Conservation (phyloP, 2,797 vertebrate species). For the Discoglossus pictus region DNA sequence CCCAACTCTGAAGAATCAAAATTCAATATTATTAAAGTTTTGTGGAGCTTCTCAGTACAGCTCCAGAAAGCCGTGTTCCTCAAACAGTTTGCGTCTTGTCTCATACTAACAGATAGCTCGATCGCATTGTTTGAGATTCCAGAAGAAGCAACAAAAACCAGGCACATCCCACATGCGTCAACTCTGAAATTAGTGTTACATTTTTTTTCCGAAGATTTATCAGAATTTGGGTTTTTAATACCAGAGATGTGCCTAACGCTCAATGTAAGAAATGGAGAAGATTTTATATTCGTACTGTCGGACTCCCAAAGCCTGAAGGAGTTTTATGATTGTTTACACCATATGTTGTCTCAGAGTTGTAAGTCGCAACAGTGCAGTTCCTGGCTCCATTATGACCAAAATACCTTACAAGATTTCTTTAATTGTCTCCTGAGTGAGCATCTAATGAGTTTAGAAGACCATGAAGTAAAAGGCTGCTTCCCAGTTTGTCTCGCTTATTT, state of each 20-base stretch:
- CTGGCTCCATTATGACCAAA: conserved; percentile 58
- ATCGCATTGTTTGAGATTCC: conserved; percentile 78
- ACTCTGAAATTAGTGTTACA: conserved; percentile 73
- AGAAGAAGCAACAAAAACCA: conserved; percentile 64
- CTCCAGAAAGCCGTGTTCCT: conserved; percentile 68
- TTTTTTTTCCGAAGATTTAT: conserved; percentile 75
- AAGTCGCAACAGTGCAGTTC: conserved; percentile 61
- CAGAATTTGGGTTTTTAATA: conserved; percentile 73
- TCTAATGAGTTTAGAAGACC: conserved; percentile 79
- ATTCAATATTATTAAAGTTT: conserved; percentile 69
- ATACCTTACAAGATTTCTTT: conserved; percentile 77
- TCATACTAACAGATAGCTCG: conserved; percentile 77
- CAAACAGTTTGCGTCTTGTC: conserved; percentile 77
- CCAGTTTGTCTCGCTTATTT: conserved; percentile 74
- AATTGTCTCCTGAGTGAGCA: conserved; percentile 80
- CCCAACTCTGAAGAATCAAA: conserved; percentile 54
- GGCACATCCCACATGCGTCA: conserved; percentile 71
- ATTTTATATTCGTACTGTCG: conserved; percentile 78
- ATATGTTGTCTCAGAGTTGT: conserved; percentile 56
- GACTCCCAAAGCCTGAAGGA: conserved; percentile 76
- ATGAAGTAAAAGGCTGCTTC: conserved; percentile 79
- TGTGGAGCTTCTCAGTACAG: conserved; percentile 86
- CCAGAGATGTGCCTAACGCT: conserved; percentile 82
- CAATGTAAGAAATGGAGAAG: conserved; percentile 65
- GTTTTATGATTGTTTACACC: conserved; percentile 70